phyloP scores from a whole-genome alignment of 1,140 invertebrate species.

The Drosophila persimilis region DNA sequence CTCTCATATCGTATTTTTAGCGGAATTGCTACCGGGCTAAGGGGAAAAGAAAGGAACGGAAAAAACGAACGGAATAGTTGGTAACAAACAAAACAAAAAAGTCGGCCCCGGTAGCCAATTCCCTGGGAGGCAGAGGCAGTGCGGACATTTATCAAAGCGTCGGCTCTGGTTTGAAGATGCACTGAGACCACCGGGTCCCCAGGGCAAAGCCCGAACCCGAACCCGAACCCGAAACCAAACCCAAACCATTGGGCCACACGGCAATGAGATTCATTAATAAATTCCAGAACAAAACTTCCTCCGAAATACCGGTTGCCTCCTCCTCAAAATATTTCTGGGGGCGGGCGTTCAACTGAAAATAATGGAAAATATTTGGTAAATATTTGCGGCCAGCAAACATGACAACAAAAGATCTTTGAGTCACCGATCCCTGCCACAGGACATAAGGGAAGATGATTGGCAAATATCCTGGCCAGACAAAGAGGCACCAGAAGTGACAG shows the following conservation, averaged over 20 bases:
- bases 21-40: constrained; percentile 74
- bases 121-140: constrained; percentile 27
- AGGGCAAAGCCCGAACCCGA: constrained; percentile 33
- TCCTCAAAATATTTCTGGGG: constrained; percentile 32
- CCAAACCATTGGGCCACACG: background rate
- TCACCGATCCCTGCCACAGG: constrained; percentile 28
- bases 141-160: constrained; percentile 73
- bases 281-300: constrained; percentile 55
- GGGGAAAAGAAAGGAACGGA: constrained; percentile 1
- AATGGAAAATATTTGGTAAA: constrained; percentile 77
- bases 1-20: constrained; percentile 57
- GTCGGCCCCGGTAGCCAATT: constrained; percentile 59
- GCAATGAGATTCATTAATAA: constrained; percentile 64
- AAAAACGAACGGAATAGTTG: constrained; percentile 18
- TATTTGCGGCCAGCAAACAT: constrained; percentile 50
- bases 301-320: constrained; percentile 29
- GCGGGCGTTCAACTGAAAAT: constrained; percentile 61
- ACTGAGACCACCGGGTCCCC: constrained; percentile 32
- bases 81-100: no score
- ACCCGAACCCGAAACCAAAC: constrained; percentile 7
- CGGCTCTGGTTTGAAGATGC: constrained; percentile 64
- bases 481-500: constrained; percentile 23
- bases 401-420: constrained; percentile 16
- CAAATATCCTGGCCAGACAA: constrained; percentile 44
- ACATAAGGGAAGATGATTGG: constrained; percentile 56